Evolutionary conservation across 2,113 vertebrate genomes (phyloP).

Genomic region (Danionella cerebrum): DNA sequence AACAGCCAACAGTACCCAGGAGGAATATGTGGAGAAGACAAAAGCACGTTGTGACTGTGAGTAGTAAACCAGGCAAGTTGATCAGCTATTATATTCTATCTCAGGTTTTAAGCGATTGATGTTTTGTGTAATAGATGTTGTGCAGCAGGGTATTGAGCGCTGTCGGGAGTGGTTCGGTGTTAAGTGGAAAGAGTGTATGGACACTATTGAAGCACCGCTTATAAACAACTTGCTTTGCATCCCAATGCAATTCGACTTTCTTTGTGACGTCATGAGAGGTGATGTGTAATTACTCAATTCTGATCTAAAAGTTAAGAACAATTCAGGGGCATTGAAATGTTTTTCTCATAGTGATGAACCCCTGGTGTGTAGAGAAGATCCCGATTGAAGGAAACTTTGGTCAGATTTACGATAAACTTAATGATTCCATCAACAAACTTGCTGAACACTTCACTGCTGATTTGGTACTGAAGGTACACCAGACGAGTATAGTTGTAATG

Average conservation of each 20-base stretch:
- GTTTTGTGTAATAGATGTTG: slow-evolving; percentile 57
- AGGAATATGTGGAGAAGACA: slow-evolving; percentile 66
- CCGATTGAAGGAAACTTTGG: slow-evolving; percentile 89
- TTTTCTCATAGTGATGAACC: slow-evolving; percentile 58
- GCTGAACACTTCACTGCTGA: slow-evolving; percentile 62
- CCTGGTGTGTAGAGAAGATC: slow-evolving; percentile 70
- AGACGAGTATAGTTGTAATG: too few species aligned
- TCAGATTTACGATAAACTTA: slow-evolving; percentile 70
- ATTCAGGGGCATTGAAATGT: not conserved
- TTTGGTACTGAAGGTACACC: slow-evolving; percentile 59
- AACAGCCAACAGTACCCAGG: slow-evolving; percentile 60
- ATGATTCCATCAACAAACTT: slow-evolving; percentile 60
- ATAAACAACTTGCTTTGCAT: slow-evolving; percentile 78
- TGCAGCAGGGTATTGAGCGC: slow-evolving; percentile 54
- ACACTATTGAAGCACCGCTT: slow-evolving; percentile 50
- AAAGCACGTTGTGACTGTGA: slow-evolving; percentile 74
- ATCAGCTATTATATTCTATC: not conserved
- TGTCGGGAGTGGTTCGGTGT: slow-evolving; percentile 68
- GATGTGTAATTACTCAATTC: too few species aligned
- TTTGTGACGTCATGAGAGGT: slow-evolving; percentile 71
- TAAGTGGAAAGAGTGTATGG: slow-evolving; percentile 52
- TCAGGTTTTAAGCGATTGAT: not conserved
- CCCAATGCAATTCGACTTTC: slow-evolving; percentile 78
- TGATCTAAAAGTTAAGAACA: not conserved
- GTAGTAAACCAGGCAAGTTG: slow-evolving; percentile 38